Percentiles rank a stretch among this genome's conserved stretches.
These are phyloP conservation scores for Petaurus breviceps DNA, from an alignment of 2,113 vertebrate species.

Conservation along the genomic window DNA sequence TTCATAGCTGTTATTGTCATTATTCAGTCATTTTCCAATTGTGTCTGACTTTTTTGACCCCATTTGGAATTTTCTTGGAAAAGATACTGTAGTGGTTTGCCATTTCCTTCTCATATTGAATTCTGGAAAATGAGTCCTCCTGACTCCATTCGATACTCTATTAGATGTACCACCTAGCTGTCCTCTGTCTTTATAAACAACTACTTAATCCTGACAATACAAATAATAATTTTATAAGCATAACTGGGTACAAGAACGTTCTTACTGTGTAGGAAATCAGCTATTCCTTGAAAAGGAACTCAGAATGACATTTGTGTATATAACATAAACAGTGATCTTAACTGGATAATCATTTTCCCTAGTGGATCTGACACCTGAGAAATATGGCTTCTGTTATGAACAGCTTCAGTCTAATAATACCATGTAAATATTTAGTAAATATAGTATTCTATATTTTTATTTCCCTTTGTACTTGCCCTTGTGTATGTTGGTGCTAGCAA, in stretches of 20 bases:
- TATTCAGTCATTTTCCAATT: neutral
- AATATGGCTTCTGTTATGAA: neutral
- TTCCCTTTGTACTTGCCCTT: neutral
- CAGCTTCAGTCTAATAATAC: neutral
- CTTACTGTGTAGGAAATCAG: neutral
- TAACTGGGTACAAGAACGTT: neutral
- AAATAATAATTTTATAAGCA: neutral
- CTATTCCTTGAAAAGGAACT: neutral
- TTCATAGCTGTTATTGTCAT: neutral
- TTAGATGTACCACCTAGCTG: neutral
- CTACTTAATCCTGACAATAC: neutral
- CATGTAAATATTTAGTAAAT: neutral
- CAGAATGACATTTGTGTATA: neutral
- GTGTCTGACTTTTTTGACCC: neutral
- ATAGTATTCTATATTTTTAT: neutral
- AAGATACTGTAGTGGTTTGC: neutral
- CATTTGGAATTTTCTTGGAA: neutral
- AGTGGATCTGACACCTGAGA: neutral
- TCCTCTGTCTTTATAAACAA: neutral
- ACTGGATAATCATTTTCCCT: neutral
- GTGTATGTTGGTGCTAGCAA: neutral
- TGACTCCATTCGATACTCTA: neutral
- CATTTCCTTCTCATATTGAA: neutral
- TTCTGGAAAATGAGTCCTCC: too few relatives aligned
- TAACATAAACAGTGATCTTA: neutral